These are phyloP conservation scores for Pristionchus fissidentatus DNA, from an alignment of 2,888 invertebrate genomes.

Conservation along the genomic window DNA sequence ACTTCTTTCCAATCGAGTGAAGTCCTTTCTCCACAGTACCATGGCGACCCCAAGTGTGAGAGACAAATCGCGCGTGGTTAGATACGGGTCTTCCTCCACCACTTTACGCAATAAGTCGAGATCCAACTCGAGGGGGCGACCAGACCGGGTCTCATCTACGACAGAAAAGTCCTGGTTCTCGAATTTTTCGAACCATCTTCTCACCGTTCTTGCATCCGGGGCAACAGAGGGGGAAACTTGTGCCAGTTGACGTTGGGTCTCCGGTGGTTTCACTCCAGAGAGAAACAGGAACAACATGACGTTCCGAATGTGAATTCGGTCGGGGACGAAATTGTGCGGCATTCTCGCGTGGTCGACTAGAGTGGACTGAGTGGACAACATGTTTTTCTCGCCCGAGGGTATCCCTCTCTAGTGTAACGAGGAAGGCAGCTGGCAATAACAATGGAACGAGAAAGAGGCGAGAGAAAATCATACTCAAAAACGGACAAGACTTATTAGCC, in stretches of 20 bases:
- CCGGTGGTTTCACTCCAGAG: not conserved
- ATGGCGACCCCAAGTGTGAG: not conserved
- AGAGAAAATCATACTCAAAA: too few species aligned
- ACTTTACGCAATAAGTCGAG: not conserved
- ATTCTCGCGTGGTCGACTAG: not conserved
- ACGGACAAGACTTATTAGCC: too few species aligned
- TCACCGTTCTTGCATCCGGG: not conserved
- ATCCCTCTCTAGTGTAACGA: not conserved
- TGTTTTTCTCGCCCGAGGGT: not conserved
- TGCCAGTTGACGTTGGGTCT: not conserved
- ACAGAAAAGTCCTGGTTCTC: slow-evolving; percentile 4
- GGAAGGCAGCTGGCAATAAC: not conserved
- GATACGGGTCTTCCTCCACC: not conserved
- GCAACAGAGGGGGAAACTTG: not conserved
- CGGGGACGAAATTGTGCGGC: slow-evolving; percentile 6
- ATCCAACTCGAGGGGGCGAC: not conserved
- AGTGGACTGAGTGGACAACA: not conserved
- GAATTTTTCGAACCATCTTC: not conserved
- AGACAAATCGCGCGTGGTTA: not conserved
- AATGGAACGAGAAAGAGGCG: not conserved
- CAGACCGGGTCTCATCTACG: not conserved
- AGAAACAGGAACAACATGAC: not conserved
- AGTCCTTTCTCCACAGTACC: not conserved
- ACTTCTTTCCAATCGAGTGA: not conserved
- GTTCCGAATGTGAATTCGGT: slow-evolving; percentile 7